phyloP scores from a whole-genome alignment of 2,797 vertebrate genomes.

The Sarcophilus harrisii region DNA sequence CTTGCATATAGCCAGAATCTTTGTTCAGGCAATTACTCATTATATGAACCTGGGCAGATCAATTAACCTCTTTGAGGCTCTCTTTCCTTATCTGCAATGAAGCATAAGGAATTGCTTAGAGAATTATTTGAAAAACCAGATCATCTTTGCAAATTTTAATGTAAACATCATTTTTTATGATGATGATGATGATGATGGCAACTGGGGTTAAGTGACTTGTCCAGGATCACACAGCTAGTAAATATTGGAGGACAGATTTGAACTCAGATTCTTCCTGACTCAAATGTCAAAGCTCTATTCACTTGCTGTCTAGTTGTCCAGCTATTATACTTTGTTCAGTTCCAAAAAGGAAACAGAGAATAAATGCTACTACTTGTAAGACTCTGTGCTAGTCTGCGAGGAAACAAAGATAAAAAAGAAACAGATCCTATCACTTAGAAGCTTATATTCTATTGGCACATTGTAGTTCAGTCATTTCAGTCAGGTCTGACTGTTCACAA shows the following conservation, averaged over 20 bases:
- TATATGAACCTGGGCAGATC: not conserved
- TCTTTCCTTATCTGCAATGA: not conserved
- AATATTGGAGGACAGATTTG: not conserved
- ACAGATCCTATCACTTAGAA: not conserved
- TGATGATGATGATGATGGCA: too few species aligned
- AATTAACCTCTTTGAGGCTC: not conserved
- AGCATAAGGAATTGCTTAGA: not conserved
- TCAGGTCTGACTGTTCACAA: not conserved
- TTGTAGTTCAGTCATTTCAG: not conserved
- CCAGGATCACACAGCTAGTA: not conserved
- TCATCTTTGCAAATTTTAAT: not conserved
- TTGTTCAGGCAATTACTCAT: not conserved
- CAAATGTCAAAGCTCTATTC: too few species aligned
- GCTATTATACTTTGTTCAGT: not conserved
- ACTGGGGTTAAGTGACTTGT: not conserved
- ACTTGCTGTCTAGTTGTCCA: not conserved
- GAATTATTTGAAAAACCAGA: not conserved
- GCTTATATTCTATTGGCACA: not conserved
- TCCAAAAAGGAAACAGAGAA: not conserved
- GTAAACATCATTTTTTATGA: not conserved
- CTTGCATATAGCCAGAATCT: not conserved
- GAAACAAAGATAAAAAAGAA: not conserved
- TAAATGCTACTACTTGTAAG: not conserved
- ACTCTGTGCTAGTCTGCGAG: not conserved
- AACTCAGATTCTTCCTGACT: not conserved